Base-by-base conservation (phyloP, 2,113 vertebrate species). In the Dipodomys merriami region DNA sequence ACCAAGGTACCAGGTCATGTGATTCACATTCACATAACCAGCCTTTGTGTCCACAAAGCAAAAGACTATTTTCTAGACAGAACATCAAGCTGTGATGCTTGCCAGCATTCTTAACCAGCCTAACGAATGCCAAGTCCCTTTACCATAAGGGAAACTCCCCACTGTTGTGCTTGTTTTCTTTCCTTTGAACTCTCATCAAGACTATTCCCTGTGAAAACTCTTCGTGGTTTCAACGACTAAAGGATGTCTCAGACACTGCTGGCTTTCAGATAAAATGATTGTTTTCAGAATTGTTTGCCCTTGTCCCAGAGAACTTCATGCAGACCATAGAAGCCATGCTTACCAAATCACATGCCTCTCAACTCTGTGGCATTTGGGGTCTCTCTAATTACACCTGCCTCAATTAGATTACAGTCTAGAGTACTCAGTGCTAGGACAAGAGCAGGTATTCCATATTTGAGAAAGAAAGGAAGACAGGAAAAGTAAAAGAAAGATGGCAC, bases 121-220 rank as follows among this genome's bases (percentile, higher is more conserved):
- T 57, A 4, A 1, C 39, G 16, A 4, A 1, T 53, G 27, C 12
- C 0, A 11, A 5, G 33, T 29, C 18, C 33, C 27, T 27, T 7
- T 22, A 27, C 2, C 5, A 2, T 64, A 7, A 68, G 11, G 27
- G 18, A 18, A 9, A 0, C 74, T 64, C 77, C 7, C 15, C 29
- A n/a, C 2, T 49, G 44, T 7, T 15, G 12, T 27, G 33, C 30
- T 88, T 67, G 20, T 64, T 65, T 74, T 84, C 60, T 88, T 67
- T 1, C 44, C 62, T 94, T 81, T 81, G n/a, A 30, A 33, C 1
- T 77, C 57, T 35, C 19, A 3, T 84, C 33, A 83, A 33, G 15
- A 46, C 12, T 16, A 20, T 6, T 2, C 15, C 18, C 39, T 19
- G 49, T 90, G n/a, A 73, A 82, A 78, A 81, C 6, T 9, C 2